Percentiles rank a stretch among this genome's conserved stretches.
Evolutionary conservation across 2,797 vertebrate genomes (phyloP).

Genomic region (Sarcoramphus papa): DNA sequence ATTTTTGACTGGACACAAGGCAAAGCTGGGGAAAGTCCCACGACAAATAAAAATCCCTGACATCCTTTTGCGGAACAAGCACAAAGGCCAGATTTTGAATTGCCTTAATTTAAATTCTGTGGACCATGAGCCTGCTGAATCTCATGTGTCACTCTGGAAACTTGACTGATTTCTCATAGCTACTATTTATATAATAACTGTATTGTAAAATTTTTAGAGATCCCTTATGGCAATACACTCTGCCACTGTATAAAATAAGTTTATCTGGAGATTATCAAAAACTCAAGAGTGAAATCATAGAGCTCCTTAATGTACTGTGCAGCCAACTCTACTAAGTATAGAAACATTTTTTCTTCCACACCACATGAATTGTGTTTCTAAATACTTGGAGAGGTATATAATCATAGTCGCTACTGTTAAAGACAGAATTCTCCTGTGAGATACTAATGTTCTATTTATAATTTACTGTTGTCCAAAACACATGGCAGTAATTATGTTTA

Average conservation of each 20-base stretch:
- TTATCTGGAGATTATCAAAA: conserved; percentile 32
- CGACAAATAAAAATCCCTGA: conserved; percentile 29
- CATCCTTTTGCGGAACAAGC: not conserved
- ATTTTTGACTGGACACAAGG: not conserved
- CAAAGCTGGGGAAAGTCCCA: not conserved
- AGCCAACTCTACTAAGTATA: not conserved
- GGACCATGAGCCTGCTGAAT: not conserved
- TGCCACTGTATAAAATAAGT: not conserved
- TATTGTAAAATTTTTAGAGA: conserved; percentile 12
- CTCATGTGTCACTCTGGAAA: conserved; percentile 14
- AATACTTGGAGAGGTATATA: not conserved
- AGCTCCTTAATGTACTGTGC: not conserved
- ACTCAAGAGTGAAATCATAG: not conserved
- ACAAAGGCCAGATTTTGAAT: conserved; percentile 14
- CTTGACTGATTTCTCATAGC: conserved; percentile 16
- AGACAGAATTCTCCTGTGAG: not conserved
- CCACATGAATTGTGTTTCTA: not conserved
- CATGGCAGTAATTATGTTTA: not conserved
- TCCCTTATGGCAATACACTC: conserved; percentile 1
- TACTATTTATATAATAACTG: conserved; percentile 35
- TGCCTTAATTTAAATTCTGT: conserved; percentile 32
- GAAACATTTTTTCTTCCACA: not conserved
- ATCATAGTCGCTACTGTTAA: not conserved
- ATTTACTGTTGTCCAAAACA: not conserved
- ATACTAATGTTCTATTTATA: conserved; percentile 14